Evolutionary conservation across 92 coral and sea anemone genomes (phyloP), one percentile per base, ranked within the genome.

Genomic region (Porites evermanni): DNA sequence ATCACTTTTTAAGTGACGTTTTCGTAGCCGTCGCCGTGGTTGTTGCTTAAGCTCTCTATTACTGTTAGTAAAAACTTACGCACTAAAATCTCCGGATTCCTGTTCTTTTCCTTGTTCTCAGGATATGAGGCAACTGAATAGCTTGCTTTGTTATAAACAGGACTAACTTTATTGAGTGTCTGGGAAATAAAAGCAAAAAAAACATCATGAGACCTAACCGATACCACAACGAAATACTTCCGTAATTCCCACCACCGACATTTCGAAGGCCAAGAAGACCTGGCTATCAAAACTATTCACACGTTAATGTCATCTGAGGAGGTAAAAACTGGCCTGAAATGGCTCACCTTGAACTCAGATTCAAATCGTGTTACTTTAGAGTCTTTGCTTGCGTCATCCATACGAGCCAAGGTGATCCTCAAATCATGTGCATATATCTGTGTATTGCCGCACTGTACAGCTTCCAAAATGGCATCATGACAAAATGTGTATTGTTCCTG

Each of bases 401-500:
- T 92, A 71, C 89, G 94, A 61, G 89, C 82, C 26, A 95, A 91
- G 20, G 91, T 90, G 85, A 95, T 97, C 72, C 99, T 89, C 84
- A 97, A 75, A 76, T 97, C 98, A 75, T 97, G 99, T 16, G 99
- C 99, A 59, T 91, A 89, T 72, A 97, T 95, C 80, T 97, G 99
- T 21, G 99, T 97, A 80, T 95, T 97, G 16, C 99, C 99, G 79
- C 97, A 97, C 87, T 95, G 98, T n/a, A 95, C 77, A 6, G 99
- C 79, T 77, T 97, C 99, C 72, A 97, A 83, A 32, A 92, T 88
- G 12, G 98, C 99, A 78, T 97, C 99, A 60, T 97, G 99, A 51
- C 98, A 95, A 80, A 97, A 97, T 29, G 97, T 96, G 87, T 97
- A 97, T 72, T 97, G 99, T 56, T 95, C 99, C 99, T 97, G 74